Percentiles rank a stretch among this genome's conserved stretches.
Evolutionary conservation across 37 sponge, comb jelly and placozoan species (phyloP).

Genomic region (Eunapius fragilis): DNA sequence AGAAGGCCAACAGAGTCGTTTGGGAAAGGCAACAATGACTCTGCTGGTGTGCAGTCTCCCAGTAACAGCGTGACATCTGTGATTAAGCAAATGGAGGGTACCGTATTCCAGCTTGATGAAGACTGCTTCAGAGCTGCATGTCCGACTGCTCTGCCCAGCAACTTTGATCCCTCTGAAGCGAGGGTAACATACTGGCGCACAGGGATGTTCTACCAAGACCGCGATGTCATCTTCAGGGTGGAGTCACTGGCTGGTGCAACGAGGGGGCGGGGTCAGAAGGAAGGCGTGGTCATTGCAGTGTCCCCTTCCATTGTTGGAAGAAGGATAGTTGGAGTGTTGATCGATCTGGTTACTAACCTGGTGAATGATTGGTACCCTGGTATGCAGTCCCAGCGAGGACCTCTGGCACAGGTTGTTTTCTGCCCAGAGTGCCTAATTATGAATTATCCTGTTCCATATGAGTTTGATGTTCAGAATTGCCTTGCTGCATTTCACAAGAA

Average conservation of each 20-base stretch:
- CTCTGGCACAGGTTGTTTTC: slow-evolving; percentile 54
- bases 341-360: slow-evolving; percentile 71
- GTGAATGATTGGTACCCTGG: slow-evolving; percentile 90
- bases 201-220: slow-evolving; percentile 62
- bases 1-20: background rate
- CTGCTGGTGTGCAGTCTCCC: background rate
- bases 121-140: background rate
- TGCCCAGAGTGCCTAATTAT: slow-evolving; percentile 68
- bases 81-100: background rate
- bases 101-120: background rate
- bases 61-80: background rate
- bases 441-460: slow-evolving; percentile 24
- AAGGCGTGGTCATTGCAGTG: slow-evolving; percentile 67
- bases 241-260: slow-evolving; percentile 49
- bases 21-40: background rate
- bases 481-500: slow-evolving; percentile 26
- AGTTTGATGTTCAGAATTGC: slow-evolving; percentile 49
- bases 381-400: background rate
- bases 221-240: slow-evolving; percentile 42
- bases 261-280: background rate
- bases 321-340: slow-evolving; percentile 71
- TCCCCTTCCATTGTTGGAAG: slow-evolving; percentile 55
- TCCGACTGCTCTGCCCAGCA: background rate
- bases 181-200: slow-evolving; percentile 57
- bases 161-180: background rate